Conservation (phyloP, 2,797 vertebrate genomes). For the Carapus acus region DNA sequence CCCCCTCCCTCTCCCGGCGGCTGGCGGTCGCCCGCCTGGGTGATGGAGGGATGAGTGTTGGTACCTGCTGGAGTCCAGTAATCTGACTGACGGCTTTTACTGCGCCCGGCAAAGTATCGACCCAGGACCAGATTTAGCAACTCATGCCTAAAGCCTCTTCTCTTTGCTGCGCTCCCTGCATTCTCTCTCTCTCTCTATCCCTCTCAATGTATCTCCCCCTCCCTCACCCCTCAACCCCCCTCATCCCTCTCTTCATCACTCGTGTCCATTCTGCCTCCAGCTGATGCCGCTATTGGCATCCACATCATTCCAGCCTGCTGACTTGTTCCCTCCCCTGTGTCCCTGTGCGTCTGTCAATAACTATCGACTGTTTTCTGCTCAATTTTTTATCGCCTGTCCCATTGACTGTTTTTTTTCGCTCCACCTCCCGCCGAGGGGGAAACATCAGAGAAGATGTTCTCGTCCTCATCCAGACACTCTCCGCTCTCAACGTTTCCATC, state of each 20-base stretch:
- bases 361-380: slow-evolving; percentile 41
- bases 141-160: slow-evolving; percentile 48
- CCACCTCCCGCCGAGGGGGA: slow-evolving; percentile 32
- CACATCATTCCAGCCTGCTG: slow-evolving; percentile 63
- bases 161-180: slow-evolving; percentile 5
- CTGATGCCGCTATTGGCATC: slow-evolving; percentile 65
- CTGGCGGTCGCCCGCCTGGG: slow-evolving; percentile 25
- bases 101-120: slow-evolving; percentile 54
- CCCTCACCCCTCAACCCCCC: slow-evolving; percentile 4
- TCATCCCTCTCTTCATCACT: not conserved
- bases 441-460: slow-evolving; percentile 74
- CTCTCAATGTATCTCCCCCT: not conserved
- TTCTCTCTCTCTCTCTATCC: slow-evolving; percentile 12
- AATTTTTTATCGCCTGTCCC: slow-evolving; percentile 20
- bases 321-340: slow-evolving; percentile 48
- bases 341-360: slow-evolving; percentile 27
- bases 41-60: slow-evolving; percentile 9
- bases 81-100: slow-evolving; percentile 65
- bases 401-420: not conserved
- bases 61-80: slow-evolving; percentile 49
- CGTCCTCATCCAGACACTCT: slow-evolving; percentile 79
- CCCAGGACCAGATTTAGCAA: slow-evolving; percentile 60
- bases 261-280: slow-evolving; percentile 50
- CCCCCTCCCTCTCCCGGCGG: slow-evolving; percentile 23
- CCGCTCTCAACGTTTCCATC: slow-evolving; percentile 81